Base-by-base conservation (phyloP, 2,113 vertebrate species). In the Rhynchomys soricoides region DNA sequence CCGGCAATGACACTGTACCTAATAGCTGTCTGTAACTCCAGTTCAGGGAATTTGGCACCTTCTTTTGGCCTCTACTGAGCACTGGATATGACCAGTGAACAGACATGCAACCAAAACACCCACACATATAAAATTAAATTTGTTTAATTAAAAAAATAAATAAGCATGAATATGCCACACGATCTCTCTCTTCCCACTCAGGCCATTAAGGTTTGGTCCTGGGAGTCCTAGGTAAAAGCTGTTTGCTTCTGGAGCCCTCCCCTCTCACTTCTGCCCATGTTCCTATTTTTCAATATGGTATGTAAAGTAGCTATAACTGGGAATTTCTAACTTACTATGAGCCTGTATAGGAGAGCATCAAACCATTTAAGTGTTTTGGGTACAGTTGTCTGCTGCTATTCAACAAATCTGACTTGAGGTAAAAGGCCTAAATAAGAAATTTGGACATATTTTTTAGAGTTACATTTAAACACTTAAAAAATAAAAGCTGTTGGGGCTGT, bases 231-330 rank as follows among this genome's bases (percentile, higher is more conserved):
- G 81, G 93, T 24, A 59, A 66, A 4, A 12, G 71, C 3, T n/a
- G 55, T 7, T 29, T 68, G 19, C 2, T 2, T 48, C 82, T 3
- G 1, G 0, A 24, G 12, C 13, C 0, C 13, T 7, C 16, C 45
- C 26, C 31, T 31, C 57, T 24, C 22, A 0, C 37, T 21, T 50
- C 73, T 59, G 0, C 12, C 62, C 17, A 16, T 16, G 1, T 9
- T 6, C 17, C 8, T 7, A 0, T 85, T 86, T 70, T 77, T 55
- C 89, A 95, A 64, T n/a, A 1, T 64, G 91, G 75, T 93, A 89
- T 91, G 78, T 55, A 0, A 0, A 0, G 1, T 1, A 0, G 3
- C 1, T 87, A 89, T 91, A 89, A 66, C 79, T 45, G 43, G 17
- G 57, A 45, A 62, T 34, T 31, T 21, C 34, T n/a, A n/a, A 37